These are phyloP conservation scores for Brachionus rotundiformis DNA, from an alignment of 1,140 invertebrate species.

Conservation along the genomic window DNA sequence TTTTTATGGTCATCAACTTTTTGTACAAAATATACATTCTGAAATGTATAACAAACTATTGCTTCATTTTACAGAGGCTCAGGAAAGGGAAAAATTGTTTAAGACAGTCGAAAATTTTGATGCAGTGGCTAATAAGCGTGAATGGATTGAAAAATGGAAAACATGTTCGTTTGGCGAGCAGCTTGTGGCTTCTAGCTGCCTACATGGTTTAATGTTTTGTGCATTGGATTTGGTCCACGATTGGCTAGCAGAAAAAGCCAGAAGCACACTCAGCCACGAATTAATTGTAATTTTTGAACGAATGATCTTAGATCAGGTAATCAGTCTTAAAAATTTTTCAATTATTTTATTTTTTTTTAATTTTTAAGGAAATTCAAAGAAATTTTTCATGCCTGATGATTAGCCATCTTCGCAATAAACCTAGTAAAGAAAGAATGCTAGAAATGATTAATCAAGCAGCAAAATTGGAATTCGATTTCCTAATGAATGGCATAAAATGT, in stretches of 20 bases:
- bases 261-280: constrained; percentile 3
- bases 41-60: constrained; percentile 51
- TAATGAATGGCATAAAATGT: constrained; percentile 38
- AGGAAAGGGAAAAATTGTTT: constrained; percentile 46
- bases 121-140: constrained; percentile 11
- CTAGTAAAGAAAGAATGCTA: constrained; percentile 29
- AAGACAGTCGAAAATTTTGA: constrained; percentile 49
- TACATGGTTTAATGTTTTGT: constrained; percentile 42
- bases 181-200: constrained; percentile 25
- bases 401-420: constrained; percentile 23
- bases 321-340: background rate
- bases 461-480: constrained; percentile 48
- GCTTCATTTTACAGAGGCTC: background rate
- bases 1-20: constrained; percentile 51
- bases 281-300: constrained; percentile 27
- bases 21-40: constrained; percentile 51
- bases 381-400: constrained; percentile 48
- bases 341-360: background rate
- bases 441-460: constrained; percentile 47
- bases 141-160: constrained; percentile 39
- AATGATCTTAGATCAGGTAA: constrained; percentile 47
- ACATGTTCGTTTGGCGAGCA: constrained; percentile 20
- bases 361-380: constrained; percentile 2
- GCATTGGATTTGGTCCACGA: background rate
- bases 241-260: background rate